phyloP scores from a whole-genome alignment of 2,113 vertebrate species.

The Strix aluco region DNA sequence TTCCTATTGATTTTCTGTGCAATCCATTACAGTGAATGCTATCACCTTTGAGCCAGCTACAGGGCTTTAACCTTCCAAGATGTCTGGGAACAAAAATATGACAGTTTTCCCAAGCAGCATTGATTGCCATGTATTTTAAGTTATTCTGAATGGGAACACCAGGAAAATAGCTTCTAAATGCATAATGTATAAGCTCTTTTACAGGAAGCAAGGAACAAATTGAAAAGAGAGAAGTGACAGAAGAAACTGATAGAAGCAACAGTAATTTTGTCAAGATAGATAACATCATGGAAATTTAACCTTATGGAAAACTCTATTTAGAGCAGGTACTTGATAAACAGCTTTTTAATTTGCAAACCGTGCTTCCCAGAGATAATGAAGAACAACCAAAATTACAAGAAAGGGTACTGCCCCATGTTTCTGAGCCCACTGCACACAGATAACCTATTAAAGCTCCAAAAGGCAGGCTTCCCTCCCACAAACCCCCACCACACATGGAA shows the following conservation, averaged over 20 bases:
- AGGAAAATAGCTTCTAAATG: constrained; percentile 14
- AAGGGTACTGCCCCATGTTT: background rate
- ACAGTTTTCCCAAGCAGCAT: background rate
- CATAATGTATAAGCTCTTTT: background rate
- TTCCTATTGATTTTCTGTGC: constrained; percentile 13
- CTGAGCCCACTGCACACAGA: background rate
- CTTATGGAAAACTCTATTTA: background rate
- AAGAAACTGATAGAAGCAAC: constrained; percentile 7
- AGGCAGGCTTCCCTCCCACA: background rate
- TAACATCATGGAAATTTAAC: background rate
- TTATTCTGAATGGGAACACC: constrained; percentile 14
- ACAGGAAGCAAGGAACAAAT: background rate
- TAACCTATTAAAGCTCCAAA: background rate
- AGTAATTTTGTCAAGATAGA: background rate
- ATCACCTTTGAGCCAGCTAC: background rate
- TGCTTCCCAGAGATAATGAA: background rate
- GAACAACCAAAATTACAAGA: background rate
- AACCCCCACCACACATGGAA: background rate
- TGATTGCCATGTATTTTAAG: background rate
- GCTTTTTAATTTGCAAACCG: background rate
- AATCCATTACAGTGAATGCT: background rate
- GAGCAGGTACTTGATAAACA: background rate
- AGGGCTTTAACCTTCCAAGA: background rate
- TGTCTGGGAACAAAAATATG: background rate
- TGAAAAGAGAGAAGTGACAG: background rate